Conservation (phyloP, 2,797 vertebrate species). For the Dendrocincla tyrannina region DNA sequence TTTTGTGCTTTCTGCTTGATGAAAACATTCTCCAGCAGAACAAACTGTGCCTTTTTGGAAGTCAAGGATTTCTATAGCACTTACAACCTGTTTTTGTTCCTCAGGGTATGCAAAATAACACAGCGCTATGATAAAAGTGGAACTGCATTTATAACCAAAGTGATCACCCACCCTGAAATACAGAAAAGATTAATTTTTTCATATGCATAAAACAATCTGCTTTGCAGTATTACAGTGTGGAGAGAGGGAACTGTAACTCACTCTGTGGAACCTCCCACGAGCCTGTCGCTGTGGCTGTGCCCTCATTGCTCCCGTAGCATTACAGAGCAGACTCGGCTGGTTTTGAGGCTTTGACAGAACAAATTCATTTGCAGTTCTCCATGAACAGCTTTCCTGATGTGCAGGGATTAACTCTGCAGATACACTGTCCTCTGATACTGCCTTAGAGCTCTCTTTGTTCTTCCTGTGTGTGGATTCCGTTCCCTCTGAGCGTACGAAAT, state of each 20-base stretch:
- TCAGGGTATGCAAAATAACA: neutral
- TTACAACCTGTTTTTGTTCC: neutral
- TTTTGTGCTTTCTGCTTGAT: neutral
- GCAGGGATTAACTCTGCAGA: neutral
- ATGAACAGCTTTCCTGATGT: neutral
- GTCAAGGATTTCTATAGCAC: neutral
- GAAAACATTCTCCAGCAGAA: neutral
- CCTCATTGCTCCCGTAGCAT: neutral
- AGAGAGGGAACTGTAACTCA: neutral
- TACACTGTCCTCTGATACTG: neutral
- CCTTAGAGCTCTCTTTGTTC: neutral
- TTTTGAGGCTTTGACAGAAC: neutral
- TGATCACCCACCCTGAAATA: neutral
- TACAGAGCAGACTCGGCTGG: neutral
- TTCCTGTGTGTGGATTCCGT: neutral
- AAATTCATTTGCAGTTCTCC: neutral
- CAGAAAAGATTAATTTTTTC: neutral
- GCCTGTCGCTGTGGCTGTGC: neutral
- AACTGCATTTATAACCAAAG: neutral
- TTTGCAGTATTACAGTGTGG: neutral
- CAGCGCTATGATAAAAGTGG: neutral
- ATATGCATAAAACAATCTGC: neutral
- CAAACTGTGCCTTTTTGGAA: neutral
- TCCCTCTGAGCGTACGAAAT: neutral
- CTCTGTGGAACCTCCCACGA: neutral